A percentile compares a stretch with the other conserved stretches of the same genome.
phyloP scores from a whole-genome alignment of 2,797 vertebrate species.

The Cossypha caffra region DNA sequence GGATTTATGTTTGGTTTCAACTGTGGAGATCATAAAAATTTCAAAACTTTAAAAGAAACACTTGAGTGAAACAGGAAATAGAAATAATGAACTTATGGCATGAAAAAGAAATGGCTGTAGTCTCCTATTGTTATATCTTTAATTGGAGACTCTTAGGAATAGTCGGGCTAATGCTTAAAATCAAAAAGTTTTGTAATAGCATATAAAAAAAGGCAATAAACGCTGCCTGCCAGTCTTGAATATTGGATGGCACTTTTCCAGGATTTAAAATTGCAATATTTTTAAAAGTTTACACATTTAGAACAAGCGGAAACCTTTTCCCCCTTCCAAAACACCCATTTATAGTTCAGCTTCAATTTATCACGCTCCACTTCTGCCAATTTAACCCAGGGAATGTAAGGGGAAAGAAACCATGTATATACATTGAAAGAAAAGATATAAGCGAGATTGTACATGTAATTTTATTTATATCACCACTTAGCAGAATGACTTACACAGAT shows the following conservation, averaged over 20 bases:
- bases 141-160: not conserved
- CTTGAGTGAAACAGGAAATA: not conserved
- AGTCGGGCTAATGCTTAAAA: not conserved
- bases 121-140: not conserved
- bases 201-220: constrained; percentile 21
- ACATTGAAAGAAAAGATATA: not conserved
- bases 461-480: not conserved
- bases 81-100: not conserved
- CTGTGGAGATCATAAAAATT: not conserved
- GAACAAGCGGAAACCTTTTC: not conserved
- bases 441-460: not conserved
- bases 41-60: constrained; percentile 6
- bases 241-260: constrained; percentile 38
- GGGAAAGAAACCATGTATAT: not conserved
- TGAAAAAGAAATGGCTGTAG: not conserved
- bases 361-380: not conserved
- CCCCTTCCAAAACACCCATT: not conserved
- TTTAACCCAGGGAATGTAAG: not conserved
- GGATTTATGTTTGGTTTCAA: not conserved
- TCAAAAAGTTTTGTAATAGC: constrained; percentile 10
- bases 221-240: not conserved
- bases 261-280: not conserved
- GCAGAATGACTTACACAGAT: not conserved
- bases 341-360: not conserved
- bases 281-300: not conserved